Conservation (phyloP, 2,888 invertebrate species). For the Galerucella calmariensis region DNA sequence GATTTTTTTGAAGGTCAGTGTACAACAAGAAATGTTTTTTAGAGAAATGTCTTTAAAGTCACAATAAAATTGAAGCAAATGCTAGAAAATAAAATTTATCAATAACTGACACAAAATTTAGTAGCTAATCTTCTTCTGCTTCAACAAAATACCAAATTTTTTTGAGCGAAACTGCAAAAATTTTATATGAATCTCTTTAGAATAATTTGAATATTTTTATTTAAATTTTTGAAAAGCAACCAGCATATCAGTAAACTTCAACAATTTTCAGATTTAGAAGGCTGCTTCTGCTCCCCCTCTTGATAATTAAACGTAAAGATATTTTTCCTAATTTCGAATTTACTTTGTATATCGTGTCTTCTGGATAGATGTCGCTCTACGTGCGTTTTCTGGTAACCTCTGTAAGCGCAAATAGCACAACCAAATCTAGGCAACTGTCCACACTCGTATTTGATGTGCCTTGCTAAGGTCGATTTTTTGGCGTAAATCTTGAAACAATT, state of each 20-base stretch:
- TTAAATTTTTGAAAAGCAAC: neutral
- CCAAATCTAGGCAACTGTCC: constrained; percentile 57
- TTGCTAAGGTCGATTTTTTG: constrained; percentile 51
- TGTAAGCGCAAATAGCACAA: constrained; percentile 55
- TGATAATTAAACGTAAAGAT: constrained; percentile 45
- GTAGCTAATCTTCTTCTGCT: too few species aligned
- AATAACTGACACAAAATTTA: too few species aligned
- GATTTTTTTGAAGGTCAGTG: too few species aligned
- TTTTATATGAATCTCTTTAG: neutral
- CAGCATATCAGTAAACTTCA: neutral
- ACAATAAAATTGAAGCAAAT: too few species aligned
- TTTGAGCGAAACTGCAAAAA: neutral
- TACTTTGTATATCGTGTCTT: constrained; percentile 54
- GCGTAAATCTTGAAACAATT: constrained; percentile 52
- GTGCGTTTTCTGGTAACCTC: constrained; percentile 57
- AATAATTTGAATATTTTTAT: too few species aligned
- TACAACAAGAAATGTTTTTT: too few species aligned
- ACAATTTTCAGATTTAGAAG: neutral
- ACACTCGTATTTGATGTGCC: constrained; percentile 59
- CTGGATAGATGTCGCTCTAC: constrained; percentile 56
- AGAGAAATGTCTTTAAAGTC: too few species aligned
- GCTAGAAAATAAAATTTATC: too few species aligned
- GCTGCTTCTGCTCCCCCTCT: neutral
- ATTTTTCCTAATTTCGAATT: constrained; percentile 50
- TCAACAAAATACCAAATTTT: too few species aligned